phyloP scores from a whole-genome alignment of 2,888 invertebrate genomes.

The Taphrorychus bicolor region DNA sequence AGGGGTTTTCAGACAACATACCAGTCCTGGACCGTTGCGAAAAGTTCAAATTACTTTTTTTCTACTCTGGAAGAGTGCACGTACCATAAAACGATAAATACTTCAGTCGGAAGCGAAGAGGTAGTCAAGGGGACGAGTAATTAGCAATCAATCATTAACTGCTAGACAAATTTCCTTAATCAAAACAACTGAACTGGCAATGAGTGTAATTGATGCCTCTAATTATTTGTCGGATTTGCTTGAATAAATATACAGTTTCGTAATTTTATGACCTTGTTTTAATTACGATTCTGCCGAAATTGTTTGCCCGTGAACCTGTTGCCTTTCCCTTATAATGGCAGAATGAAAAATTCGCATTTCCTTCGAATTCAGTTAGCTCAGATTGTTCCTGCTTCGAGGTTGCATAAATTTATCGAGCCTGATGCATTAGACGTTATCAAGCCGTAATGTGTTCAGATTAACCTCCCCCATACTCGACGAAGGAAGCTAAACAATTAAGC shows the following conservation, averaged over 20 bases:
- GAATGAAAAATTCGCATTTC: no score
- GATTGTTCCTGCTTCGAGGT: neutral
- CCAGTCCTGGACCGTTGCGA: no score
- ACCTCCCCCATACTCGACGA: neutral
- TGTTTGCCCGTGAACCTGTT: neutral
- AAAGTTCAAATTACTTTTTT: no score
- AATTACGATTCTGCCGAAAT: neutral
- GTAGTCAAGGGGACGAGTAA: no score
- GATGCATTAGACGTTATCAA: neutral
- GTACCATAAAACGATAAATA: no score
- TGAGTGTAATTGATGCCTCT: constrained; percentile 4
- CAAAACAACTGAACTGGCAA: neutral
- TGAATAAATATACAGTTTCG: neutral
- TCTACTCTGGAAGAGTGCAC: no score
- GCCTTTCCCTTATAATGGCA: no score
- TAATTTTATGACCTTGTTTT: neutral
- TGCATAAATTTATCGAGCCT: neutral
- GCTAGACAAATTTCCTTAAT: neutral
- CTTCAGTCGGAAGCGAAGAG: no score
- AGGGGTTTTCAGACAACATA: neutral
- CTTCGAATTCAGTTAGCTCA: neutral
- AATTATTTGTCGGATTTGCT: neutral
- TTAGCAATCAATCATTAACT: constrained; percentile 2
- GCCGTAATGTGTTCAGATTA: neutral
- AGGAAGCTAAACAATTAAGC: neutral